Conservation (phyloP, 2,113 vertebrate genomes). For the human (Homo sapiens) region DNA sequence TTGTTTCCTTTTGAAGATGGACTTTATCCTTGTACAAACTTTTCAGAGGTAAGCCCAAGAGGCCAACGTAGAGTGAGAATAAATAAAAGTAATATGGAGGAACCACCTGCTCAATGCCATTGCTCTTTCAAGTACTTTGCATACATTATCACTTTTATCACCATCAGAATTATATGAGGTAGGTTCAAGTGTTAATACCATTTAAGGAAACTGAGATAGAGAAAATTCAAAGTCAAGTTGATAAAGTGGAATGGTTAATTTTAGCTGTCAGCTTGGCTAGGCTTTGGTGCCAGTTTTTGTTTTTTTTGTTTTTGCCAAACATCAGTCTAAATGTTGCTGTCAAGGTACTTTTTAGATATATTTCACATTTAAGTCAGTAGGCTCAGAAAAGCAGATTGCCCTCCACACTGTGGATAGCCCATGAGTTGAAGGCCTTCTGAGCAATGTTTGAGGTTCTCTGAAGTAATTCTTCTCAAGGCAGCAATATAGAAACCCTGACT, state of each 20-base stretch:
- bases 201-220: not conserved
- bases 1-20: constrained; percentile 27
- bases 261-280: not conserved
- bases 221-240: not conserved
- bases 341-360: not conserved
- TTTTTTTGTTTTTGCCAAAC: not conserved
- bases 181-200: not conserved
- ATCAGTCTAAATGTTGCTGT: not conserved
- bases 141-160: not conserved
- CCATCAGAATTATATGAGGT: not conserved
- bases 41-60: not conserved
- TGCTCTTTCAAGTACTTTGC: not conserved
- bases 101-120: not conserved
- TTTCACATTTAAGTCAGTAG: not conserved
- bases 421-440: not conserved
- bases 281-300: not conserved
- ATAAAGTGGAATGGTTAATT: not conserved
- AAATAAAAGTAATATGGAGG: not conserved
- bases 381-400: not conserved
- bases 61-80: not conserved
- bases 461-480: not conserved
- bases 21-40: not conserved
- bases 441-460: not conserved
- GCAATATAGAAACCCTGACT: not conserved
- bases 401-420: not conserved